phyloP scores from a whole-genome alignment of 2,797 vertebrate genomes.

The Pitangus sulphuratus region DNA sequence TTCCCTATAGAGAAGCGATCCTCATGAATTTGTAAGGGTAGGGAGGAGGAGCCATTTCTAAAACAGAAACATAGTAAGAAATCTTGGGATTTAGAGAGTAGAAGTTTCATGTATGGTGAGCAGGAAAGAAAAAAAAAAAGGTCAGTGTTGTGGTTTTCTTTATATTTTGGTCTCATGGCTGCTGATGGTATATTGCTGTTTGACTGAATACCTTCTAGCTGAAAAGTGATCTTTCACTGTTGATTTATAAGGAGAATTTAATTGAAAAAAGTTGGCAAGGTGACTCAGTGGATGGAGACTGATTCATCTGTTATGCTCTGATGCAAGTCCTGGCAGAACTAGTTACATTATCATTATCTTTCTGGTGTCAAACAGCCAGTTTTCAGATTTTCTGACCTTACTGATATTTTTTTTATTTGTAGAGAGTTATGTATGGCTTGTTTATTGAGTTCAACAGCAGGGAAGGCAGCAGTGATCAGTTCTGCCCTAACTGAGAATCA shows the following conservation, averaged over 20 bases:
- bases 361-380: constrained; percentile 47
- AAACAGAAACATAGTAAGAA: background rate
- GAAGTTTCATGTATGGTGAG: background rate
- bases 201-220: constrained; percentile 18
- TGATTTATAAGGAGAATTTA: constrained; percentile 59
- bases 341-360: constrained; percentile 55
- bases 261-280: constrained; percentile 43
- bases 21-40: background rate
- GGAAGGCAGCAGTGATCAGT: constrained; percentile 50
- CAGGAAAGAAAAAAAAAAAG: background rate
- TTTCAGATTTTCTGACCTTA: constrained; percentile 46
- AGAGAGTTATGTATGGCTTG: constrained; percentile 35
- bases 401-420: constrained; percentile 13
- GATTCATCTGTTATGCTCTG: constrained; percentile 44
- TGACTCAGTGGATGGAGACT: constrained; percentile 28
- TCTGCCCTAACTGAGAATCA: constrained; percentile 54
- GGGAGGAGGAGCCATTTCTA: background rate
- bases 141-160: background rate
- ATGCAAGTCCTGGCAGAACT: constrained; percentile 39
- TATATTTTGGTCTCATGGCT: background rate
- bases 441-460: constrained; percentile 65
- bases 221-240: constrained; percentile 47
- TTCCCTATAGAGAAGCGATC: background rate
- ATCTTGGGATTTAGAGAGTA: background rate
- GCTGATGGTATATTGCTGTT: constrained; percentile 33